A percentile compares a stretch with the other conserved stretches of the same genome.
These are phyloP conservation scores for Pollenia griseotomentosa DNA, from an alignment of 2,888 invertebrate genomes.

Conservation along the genomic window DNA sequence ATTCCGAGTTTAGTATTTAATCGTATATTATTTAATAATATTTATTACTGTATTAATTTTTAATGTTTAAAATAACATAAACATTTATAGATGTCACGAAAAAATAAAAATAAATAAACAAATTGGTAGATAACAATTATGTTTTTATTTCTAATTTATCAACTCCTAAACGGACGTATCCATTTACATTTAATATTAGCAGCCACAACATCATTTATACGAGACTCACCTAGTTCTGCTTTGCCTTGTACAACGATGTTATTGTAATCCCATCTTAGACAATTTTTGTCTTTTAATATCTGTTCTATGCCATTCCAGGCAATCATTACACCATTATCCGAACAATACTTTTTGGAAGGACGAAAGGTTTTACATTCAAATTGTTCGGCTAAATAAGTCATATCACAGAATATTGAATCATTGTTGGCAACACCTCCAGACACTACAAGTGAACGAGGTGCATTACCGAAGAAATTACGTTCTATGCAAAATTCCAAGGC, in stretches of 20 bases:
- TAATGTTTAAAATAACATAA: conserved; percentile 54
- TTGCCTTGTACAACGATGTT: conserved; percentile 84
- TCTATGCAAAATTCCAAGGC: conserved; percentile 90
- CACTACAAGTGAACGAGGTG: conserved; percentile 88
- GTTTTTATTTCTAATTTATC: conserved; percentile 10
- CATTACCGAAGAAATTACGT: conserved; percentile 86
- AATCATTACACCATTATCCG: conserved; percentile 99
- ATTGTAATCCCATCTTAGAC: conserved; percentile 84
- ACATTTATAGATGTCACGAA: conserved; percentile 53
- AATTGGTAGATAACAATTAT: background rate
- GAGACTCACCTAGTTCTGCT: conserved; percentile 77
- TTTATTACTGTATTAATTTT: conserved; percentile 65
- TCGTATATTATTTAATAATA: conserved; percentile 60
- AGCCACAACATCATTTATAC: conserved; percentile 77
- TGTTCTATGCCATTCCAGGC: conserved; percentile 99
- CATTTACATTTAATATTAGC: conserved; percentile 82
- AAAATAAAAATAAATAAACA: conserved; percentile 45
- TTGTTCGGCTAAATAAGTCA: conserved; percentile 88
- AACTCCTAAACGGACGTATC: conserved; percentile 76
- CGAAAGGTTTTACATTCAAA: conserved; percentile 88
- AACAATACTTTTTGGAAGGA: conserved; percentile 94
- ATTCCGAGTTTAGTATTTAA: conserved; percentile 42
- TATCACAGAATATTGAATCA: conserved; percentile 89
- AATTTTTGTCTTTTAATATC: conserved; percentile 69
- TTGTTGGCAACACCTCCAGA: conserved; percentile 99